Evolutionary conservation across 2,888 invertebrate genomes (phyloP).

Genomic region (Aspidiotus destructor): DNA sequence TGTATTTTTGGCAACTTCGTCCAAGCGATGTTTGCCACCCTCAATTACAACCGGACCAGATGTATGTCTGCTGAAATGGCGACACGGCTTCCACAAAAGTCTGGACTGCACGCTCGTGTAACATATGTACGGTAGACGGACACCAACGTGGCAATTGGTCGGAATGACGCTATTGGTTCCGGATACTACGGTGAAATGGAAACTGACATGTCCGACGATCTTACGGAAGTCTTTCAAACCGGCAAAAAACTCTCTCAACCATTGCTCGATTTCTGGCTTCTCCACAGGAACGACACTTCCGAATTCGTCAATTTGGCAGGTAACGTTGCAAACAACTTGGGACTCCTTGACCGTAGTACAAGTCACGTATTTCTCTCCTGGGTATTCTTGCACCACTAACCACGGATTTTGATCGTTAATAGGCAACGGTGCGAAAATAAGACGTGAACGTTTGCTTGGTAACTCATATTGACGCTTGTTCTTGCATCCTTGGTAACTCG

Average conservation of each 20-base stretch:
- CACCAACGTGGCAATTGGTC: constrained; percentile 63
- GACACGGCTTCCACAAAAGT: constrained; percentile 54
- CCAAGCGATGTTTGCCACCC: constrained; percentile 50
- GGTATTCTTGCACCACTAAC: constrained; percentile 66
- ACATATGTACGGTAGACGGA: constrained; percentile 70
- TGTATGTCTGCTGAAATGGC: constrained; percentile 50
- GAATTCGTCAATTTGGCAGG: constrained; percentile 49
- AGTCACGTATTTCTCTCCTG: constrained; percentile 65
- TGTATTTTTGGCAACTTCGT: constrained; percentile 49
- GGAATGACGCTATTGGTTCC: constrained; percentile 48
- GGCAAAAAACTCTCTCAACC: constrained; percentile 62
- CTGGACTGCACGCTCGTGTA: constrained; percentile 59
- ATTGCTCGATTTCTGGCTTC: constrained; percentile 54
- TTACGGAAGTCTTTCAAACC: constrained; percentile 53
- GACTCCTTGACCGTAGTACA: constrained; percentile 75
- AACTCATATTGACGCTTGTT: constrained; percentile 60
- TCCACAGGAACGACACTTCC: constrained; percentile 58
- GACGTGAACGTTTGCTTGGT: constrained; percentile 55
- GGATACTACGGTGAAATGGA: constrained; percentile 56
- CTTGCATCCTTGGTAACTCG: constrained; percentile 63
- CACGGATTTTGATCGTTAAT: constrained; percentile 66
- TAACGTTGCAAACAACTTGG: constrained; percentile 67
- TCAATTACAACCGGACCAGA: constrained; percentile 48
- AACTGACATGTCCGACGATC: constrained; percentile 69
- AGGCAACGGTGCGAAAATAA: constrained; percentile 51